phyloP scores from a whole-genome alignment of 2,797 vertebrate species.

The Pseudocheirus occidentalis region DNA sequence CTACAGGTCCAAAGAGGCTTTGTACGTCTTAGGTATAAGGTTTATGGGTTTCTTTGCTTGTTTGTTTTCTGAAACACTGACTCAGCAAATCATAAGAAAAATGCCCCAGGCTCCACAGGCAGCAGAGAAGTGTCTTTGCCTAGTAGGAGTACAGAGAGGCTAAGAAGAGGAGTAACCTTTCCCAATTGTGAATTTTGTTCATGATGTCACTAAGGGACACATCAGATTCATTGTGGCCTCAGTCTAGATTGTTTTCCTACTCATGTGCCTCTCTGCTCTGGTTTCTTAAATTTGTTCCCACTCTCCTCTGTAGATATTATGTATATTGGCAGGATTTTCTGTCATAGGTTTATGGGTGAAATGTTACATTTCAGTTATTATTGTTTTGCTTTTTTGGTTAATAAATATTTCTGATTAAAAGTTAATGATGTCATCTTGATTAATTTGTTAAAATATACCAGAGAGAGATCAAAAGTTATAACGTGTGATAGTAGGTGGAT shows the following conservation, averaged over 20 bases:
- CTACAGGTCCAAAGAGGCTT: neutral
- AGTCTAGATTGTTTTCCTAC: neutral
- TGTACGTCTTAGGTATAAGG: neutral
- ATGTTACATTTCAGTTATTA: neutral
- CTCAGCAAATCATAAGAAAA: neutral
- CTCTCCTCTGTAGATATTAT: neutral
- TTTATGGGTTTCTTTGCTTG: neutral
- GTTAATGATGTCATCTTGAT: neutral
- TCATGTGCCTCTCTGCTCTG: neutral
- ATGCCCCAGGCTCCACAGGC: neutral
- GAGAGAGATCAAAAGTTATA: neutral
- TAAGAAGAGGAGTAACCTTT: neutral
- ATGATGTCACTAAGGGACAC: neutral
- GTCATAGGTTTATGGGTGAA: neutral
- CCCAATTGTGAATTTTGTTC: neutral
- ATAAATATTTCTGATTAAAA: neutral
- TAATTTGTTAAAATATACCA: neutral
- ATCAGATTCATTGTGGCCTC: neutral
- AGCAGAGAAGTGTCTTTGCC: neutral
- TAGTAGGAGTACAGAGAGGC: neutral
- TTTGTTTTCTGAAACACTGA: neutral
- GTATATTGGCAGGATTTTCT: neutral
- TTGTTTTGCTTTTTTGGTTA: neutral
- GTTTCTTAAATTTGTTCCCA: neutral
- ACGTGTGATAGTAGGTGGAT: neutral